Evolutionary conservation across 2,113 vertebrate species (phyloP), one percentile per base, ranked within the genome.

Genomic region (Nibea albiflora): DNA sequence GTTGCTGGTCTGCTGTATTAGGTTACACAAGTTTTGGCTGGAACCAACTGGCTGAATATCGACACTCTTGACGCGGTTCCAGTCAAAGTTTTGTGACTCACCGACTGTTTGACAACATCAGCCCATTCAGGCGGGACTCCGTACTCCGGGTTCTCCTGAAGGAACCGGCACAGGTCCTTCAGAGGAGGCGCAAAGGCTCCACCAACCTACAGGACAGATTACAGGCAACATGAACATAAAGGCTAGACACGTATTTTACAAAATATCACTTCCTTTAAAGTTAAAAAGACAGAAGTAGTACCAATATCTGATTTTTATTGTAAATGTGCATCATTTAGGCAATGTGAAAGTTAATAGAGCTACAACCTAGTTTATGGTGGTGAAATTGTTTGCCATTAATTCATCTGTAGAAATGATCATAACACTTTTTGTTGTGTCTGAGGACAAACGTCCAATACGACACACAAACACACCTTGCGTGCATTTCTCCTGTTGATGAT

Each of bases 91-190:
- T 52, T 26, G 5, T 20, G 42, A 93, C 95, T 92, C 69, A 96
- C 95, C 89, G 98, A 99, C 65, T 98, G 98, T 87, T 98, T 99
- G 75, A 99, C 98, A 49, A 99, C 97, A 60, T 98, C 98, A 57
- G 96, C 97, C 98, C 98, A 99, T 86, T 99, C 98, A 31, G 98
- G 98, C 81, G 98, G 98, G 67, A 99, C 96, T 69, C 98, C 98
- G 20, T 99, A 99, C 84, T 99, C 98, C 0, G 96, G 96, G 93
- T 99, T 99, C 94, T 99, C 98, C 93, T 97, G 98, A 79, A 99
- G 94, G 93, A 99, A 99, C 73, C 97, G 95, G 93, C 96, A 97
- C 84, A 99, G 93, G 88, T 99, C 97, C 94, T 99, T 99, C 72
- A 99, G 90, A 70, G 98, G 97, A 28, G 98, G 98, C 87, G 98